Percentiles rank a stretch among this genome's conserved stretches.
Conservation (phyloP, 2,113 vertebrate genomes). For the Crotalus horridus region DNA sequence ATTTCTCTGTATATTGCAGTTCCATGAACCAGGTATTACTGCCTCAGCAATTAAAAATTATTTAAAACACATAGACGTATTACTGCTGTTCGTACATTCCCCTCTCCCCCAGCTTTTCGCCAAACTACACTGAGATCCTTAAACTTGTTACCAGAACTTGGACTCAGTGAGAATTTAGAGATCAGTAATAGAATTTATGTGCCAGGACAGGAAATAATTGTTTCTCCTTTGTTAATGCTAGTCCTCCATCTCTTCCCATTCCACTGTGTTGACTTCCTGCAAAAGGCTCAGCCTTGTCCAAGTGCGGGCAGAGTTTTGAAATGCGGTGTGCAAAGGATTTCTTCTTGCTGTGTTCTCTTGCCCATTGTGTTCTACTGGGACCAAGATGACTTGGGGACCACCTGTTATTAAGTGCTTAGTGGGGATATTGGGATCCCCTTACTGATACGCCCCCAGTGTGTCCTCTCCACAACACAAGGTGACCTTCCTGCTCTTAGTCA, state of each 20-base stretch:
- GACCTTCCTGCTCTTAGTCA: background rate
- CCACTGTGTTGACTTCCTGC: background rate
- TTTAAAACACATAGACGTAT: constrained; percentile 66
- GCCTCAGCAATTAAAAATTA: constrained; percentile 83
- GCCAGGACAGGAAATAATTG: background rate
- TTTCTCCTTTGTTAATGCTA: background rate
- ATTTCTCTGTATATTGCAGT: constrained; percentile 85
- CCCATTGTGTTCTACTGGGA: background rate
- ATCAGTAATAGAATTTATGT: background rate
- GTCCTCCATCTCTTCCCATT: background rate
- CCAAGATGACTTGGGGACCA: background rate
- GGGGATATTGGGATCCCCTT: background rate
- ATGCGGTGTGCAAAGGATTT: background rate
- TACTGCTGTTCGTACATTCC: constrained; percentile 58
- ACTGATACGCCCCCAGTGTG: background rate
- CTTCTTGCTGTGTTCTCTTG: background rate
- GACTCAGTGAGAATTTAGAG: background rate
- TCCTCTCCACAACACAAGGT: background rate
- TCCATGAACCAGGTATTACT: constrained; percentile 84
- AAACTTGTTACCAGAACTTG: background rate
- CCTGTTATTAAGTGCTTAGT: background rate
- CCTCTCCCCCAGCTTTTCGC: constrained; percentile 3
- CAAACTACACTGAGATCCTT: background rate
- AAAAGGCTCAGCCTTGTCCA: background rate
- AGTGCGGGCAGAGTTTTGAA: constrained; percentile 9